Evolutionary conservation across 2,113 vertebrate species (phyloP), one percentile per base, ranked within the genome.

Genomic region (Loxodonta africana): DNA sequence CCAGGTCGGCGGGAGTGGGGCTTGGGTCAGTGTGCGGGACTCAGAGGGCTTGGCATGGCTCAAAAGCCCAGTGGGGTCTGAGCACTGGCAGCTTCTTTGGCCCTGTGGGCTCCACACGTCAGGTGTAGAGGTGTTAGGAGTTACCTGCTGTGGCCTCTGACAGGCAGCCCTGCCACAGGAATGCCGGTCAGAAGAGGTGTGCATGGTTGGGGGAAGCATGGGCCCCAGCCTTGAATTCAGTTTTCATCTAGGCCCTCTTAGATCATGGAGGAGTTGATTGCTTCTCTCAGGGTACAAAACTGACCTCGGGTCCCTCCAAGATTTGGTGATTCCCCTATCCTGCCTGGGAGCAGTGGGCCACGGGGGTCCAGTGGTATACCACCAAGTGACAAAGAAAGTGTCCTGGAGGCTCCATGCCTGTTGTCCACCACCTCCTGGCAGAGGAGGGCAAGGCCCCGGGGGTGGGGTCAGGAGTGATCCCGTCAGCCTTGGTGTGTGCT

Each of bases 21-120:
- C 30, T 12, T n/a, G 10, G 15, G 28, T 67, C 53, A 17, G 28
- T 26, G 46, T 73, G 63, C 20, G 62, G 90, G 21, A 1, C 26
- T 26, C 14, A 48, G 84, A 73, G 82, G 48, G 44, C 26, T 73
- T 87, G 23, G 37, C n/a, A 3, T 15, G 23, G 37, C n/a, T 94
- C n/a, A 30, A 23, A 83, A 67, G n/a, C 44, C 90, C 46, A 0
- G 3, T 2, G 1, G 60, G 0, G 4, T 41, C 63, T 1, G 0
- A 17, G 15, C 28, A 30, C 44, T 60, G 18, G 67, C 21, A 44
- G 82, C 17, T 25, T 88, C 69, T 65, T 53, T 4, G 7, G 77
- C 65, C 6, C 1, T 4, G 7, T 17, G 20, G 62, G 30, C 33
- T 48, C 26, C 46, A 17, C 4, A 25, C 5, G 5, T 2, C 83